Evolutionary conservation across 2,888 invertebrate genomes (phyloP).

Genomic region (Coenonympha glycerion): DNA sequence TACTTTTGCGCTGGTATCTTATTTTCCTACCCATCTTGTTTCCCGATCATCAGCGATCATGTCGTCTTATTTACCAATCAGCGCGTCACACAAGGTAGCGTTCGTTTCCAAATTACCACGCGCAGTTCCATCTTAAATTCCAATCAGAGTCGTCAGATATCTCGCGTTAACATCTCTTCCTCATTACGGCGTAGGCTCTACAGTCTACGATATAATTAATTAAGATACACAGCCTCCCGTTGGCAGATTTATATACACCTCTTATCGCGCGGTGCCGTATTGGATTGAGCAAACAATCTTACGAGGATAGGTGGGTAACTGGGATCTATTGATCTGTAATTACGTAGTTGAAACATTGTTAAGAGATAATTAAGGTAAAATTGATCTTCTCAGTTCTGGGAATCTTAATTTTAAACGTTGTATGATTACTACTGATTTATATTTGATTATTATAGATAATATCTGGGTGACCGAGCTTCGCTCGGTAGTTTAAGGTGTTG

Average conservation of each 20-base stretch:
- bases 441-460: no score
- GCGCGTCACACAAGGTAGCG: no score
- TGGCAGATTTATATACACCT: slow-evolving; percentile 38
- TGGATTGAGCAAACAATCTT: slow-evolving; percentile 24
- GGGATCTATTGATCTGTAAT: slow-evolving; percentile 1
- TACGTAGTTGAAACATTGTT: neutral
- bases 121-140: slow-evolving; percentile 18
- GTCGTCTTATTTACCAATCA: no score
- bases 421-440: no score
- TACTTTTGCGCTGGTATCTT: no score
- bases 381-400: neutral
- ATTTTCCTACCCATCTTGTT: no score
- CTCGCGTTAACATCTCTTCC: slow-evolving; percentile 36
- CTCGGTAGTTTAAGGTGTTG: no score
- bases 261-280: slow-evolving; percentile 33
- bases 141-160: slow-evolving; percentile 25
- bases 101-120: slow-evolving; percentile 8
- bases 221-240: slow-evolving; percentile 39
- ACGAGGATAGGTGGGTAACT: neutral
- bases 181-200: slow-evolving; percentile 35
- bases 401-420: neutral
- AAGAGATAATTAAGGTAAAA: neutral
- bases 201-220: slow-evolving; percentile 50
- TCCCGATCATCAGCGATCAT: no score
- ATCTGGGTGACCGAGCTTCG: no score